Conservation (phyloP, 2,113 vertebrate species). For the Psilopsiagon aurifrons region DNA sequence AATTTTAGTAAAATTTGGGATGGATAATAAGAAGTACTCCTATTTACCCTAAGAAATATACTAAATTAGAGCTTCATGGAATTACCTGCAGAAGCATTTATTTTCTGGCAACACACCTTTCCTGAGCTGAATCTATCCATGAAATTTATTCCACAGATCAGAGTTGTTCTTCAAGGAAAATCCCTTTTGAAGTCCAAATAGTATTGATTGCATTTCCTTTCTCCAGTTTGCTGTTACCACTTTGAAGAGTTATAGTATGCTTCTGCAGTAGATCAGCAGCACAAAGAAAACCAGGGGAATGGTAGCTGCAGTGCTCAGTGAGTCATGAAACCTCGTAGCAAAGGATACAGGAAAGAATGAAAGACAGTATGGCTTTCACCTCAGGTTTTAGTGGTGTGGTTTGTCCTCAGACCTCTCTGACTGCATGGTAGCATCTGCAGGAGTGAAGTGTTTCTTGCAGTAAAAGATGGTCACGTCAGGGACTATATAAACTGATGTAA, state of each 20-base stretch:
- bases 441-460: not conserved
- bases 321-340: not conserved
- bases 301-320: not conserved
- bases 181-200: not conserved
- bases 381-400: not conserved
- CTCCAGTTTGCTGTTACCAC: not conserved
- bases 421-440: not conserved
- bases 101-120: not conserved
- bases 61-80: not conserved
- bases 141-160: not conserved
- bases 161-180: not conserved
- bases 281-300: not conserved
- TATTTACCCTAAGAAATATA: not conserved
- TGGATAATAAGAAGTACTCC: not conserved
- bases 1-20: not conserved
- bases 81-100: not conserved
- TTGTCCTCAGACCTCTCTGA: not conserved
- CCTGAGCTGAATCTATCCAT: not conserved
- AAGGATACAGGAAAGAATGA: not conserved
- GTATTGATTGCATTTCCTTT: not conserved
- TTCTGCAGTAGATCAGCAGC: not conserved
- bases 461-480: not conserved
- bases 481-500: not conserved
- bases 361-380: not conserved
- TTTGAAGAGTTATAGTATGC: not conserved